Evolutionary conservation across 2,888 invertebrate genomes (phyloP), one percentile per base, ranked within the genome.

Genomic region (Crossocerus cetratus): DNA sequence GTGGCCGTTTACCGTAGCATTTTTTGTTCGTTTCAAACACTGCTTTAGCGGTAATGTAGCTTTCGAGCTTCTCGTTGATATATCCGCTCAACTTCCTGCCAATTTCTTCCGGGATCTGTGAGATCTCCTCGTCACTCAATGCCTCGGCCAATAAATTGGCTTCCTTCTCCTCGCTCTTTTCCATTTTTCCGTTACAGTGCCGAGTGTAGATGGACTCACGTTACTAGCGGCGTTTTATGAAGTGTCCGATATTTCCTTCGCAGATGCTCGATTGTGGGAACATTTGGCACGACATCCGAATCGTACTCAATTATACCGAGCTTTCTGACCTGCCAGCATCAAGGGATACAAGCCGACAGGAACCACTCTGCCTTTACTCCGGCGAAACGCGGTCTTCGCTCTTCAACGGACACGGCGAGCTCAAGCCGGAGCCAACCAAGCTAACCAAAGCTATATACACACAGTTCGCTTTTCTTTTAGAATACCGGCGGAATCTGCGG

Each of bases 41-140:
- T 2, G 95, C 96, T 90, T 94, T 95, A 32, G 94, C 92, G 67
- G 94, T 95, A 83, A 95, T 91, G 79, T 94, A 94, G 88, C 95
- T 94, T 84, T 94, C 94, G 86, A 94, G 93, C 87, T 94, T 93
- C 69, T 92, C 91, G 59, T 91, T 92, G 63, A 93, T 91, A 83
- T 92, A 92, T 44, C 88, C 88, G 83, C 94, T 93, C 53, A 96
- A 91, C 91, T 95, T 96, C 80, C 92, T 89, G 23, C 91, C 91
- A 73, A 93, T 90, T 81, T 90, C 91, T 69, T 90, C 88, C 67
- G 93, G 92, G 72, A 94, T 91, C 80, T 91, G 90, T 59, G 90
- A 87, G 87, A 93, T 91, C 88, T 94, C 94, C 66, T 93, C 92
- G 14, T 88, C 87, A 43, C 90, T 91, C 79, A 94, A 86, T 72